phyloP scores from a whole-genome alignment of 2,888 invertebrate genomes.

The Chydorus sphaericus region DNA sequence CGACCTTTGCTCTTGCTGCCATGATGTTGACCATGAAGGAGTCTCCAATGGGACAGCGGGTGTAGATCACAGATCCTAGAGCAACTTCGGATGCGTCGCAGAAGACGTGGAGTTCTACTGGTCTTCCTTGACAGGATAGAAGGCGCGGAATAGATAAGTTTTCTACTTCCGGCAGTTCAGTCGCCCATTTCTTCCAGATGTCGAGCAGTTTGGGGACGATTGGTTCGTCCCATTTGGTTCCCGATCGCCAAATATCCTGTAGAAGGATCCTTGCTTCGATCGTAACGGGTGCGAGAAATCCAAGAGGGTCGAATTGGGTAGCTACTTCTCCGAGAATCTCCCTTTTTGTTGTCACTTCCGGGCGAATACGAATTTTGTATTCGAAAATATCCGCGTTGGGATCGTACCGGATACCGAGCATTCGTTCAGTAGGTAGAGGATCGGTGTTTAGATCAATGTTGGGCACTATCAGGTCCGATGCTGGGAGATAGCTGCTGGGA shows the following conservation, averaged over 20 bases:
- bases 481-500: no score
- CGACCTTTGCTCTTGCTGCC: not conserved
- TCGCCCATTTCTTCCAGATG: not conserved
- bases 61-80: not conserved
- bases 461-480: no score
- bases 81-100: not conserved
- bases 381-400: not conserved
- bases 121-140: not conserved
- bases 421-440: no score
- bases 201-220: not conserved
- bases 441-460: no score
- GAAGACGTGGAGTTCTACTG: not conserved
- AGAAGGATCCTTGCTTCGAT: constrained; percentile 20
- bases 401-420: not conserved
- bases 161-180: not conserved
- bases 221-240: constrained; percentile 19
- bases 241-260: constrained; percentile 21
- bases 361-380: not conserved
- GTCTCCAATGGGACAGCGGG: not conserved
- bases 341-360: constrained; percentile 17
- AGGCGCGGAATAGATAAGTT: not conserved
- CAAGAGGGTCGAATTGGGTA: constrained; percentile 21
- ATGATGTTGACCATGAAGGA: not conserved
- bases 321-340: constrained; percentile 19
- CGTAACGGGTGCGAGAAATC: constrained; percentile 19